Percentiles rank a stretch among this genome's conserved stretches.
Evolutionary conservation across 2,113 vertebrate genomes (phyloP).

Genomic region (Salvelinus fontinalis): DNA sequence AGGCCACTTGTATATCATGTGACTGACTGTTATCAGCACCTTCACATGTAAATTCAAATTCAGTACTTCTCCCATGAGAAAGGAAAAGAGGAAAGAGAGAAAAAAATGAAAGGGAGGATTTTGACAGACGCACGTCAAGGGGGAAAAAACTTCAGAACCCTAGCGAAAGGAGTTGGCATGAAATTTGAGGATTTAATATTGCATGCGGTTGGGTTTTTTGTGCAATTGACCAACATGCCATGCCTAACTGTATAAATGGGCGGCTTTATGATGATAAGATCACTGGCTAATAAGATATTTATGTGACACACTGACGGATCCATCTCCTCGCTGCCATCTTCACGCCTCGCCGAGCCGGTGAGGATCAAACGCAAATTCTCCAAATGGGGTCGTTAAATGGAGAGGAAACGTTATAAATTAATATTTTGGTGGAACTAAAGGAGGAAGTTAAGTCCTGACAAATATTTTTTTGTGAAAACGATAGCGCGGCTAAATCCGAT

Average conservation of each 20-base stretch:
- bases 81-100: conserved; percentile 1
- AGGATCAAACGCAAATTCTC: conserved; percentile 77
- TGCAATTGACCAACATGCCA: conserved; percentile 83
- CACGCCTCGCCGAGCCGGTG: conserved; percentile 67
- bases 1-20: conserved; percentile 13
- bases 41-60: conserved; percentile 32
- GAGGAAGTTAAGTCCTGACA: conserved; percentile 43
- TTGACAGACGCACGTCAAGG: conserved; percentile 61
- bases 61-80: conserved; percentile 17
- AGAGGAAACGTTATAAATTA: conserved; percentile 77
- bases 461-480: conserved; percentile 37
- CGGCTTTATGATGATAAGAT: conserved; percentile 92
- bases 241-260: conserved; percentile 89
- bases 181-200: conserved; percentile 75
- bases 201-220: conserved; percentile 75
- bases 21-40: conserved; percentile 36
- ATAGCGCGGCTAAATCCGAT: conserved; percentile 37
- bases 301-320: conserved; percentile 91
- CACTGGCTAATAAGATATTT: conserved; percentile 96
- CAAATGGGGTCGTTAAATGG: conserved; percentile 77
- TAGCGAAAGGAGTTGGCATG: conserved; percentile 74
- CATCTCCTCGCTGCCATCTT: conserved; percentile 67
- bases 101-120: conserved; percentile 22
- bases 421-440: conserved; percentile 38
- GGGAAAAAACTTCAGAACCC: conserved; percentile 63